phyloP scores from a whole-genome alignment of 2,888 invertebrate genomes.

The Philereme transversata region DNA sequence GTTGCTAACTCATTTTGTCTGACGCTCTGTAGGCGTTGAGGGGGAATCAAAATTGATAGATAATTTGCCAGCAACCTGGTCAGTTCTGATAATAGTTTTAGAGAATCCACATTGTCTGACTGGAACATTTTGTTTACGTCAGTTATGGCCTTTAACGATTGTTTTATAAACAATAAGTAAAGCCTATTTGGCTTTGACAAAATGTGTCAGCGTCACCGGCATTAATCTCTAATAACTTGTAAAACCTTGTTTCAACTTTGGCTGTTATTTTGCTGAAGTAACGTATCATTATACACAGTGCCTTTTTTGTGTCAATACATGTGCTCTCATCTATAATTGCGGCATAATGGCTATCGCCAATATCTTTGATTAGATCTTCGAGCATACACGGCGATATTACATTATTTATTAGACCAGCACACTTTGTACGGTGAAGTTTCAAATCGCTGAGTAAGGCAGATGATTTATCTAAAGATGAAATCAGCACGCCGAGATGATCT shows the following conservation, averaged over 20 bases:
- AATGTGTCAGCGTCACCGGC: not conserved
- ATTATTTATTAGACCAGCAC: not conserved
- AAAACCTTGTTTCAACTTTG: not conserved
- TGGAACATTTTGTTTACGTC: conserved; percentile 7
- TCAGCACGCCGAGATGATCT: too few relatives aligned
- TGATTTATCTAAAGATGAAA: too few relatives aligned
- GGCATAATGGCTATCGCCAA: not conserved
- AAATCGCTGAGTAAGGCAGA: too few relatives aligned
- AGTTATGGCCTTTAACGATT: conserved; percentile 1
- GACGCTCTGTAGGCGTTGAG: not conserved
- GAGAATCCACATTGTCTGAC: conserved; percentile 7
- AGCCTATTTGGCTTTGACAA: not conserved
- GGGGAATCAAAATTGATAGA: conserved; percentile 13
- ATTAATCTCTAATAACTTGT: not conserved
- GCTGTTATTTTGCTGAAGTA: not conserved
- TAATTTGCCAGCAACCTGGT: conserved; percentile 6
- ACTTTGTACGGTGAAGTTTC: too few relatives aligned
- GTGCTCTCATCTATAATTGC: not conserved
- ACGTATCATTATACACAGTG: not conserved
- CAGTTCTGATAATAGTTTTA: conserved; percentile 12
- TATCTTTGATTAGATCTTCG: not conserved
- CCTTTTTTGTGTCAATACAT: not conserved
- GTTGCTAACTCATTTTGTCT: not conserved
- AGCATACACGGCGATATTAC: not conserved
- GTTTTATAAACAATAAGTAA: not conserved